Percentiles rank a stretch among this genome's conserved stretches.
These are phyloP conservation scores for Pteropus rufus DNA, from an alignment of 2,797 vertebrate species.

Conservation along the genomic window DNA sequence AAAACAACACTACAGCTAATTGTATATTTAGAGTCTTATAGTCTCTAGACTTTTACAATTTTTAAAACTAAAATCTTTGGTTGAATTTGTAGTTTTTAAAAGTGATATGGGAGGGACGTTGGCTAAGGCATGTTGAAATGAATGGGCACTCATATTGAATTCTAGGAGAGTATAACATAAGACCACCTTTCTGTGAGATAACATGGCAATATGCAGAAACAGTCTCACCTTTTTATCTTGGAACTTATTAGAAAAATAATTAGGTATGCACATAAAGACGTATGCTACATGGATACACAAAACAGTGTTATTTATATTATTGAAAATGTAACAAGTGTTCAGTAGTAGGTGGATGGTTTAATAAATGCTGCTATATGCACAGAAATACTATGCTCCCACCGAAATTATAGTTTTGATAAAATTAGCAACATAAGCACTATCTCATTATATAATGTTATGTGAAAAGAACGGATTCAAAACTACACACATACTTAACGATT, in stretches of 20 bases:
- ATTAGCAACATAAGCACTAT: not conserved
- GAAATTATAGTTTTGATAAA: not conserved
- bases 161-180: not conserved
- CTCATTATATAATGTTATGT: not conserved
- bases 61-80: not conserved
- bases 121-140: not conserved
- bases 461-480: not conserved
- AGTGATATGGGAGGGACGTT: not conserved
- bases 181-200: not conserved
- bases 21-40: not conserved
- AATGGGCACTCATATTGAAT: not conserved
- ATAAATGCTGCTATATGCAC: not conserved
- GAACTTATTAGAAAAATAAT: not conserved
- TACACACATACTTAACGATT: not conserved
- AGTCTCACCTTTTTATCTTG: not conserved
- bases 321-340: not conserved
- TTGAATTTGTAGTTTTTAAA: not conserved
- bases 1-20: not conserved
- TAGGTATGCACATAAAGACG: not conserved
- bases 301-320: not conserved
- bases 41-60: not conserved
- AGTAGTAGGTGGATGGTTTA: not conserved
- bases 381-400: not conserved
- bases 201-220: fast-evolving
- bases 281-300: not conserved